These are phyloP conservation scores for Pseudonaja textilis DNA, from an alignment of 2,113 vertebrate species.

Conservation along the genomic window DNA sequence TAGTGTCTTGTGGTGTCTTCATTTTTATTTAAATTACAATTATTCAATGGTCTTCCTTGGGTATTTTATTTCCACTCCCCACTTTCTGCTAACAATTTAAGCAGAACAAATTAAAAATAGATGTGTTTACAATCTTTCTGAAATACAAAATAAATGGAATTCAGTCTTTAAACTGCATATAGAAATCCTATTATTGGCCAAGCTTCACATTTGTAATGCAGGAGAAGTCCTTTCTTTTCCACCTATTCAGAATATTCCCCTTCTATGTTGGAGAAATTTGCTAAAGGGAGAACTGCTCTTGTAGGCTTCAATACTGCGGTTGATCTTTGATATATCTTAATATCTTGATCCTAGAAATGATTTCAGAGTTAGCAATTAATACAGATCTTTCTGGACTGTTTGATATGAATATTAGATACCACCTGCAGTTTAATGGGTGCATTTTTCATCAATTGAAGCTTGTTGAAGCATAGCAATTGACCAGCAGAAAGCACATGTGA, in stretches of 20 bases:
- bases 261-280: neutral
- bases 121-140: neutral
- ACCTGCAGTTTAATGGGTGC: neutral
- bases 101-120: neutral
- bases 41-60: neutral
- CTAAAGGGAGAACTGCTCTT: neutral
- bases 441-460: neutral
- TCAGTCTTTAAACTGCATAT: neutral
- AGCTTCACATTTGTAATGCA: neutral
- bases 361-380: neutral
- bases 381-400: neutral
- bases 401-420: neutral
- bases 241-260: neutral
- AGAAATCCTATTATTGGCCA: neutral
- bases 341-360: neutral
- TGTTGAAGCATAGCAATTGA: neutral
- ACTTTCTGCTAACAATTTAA: neutral
- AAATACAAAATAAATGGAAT: neutral
- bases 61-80: neutral
- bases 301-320: neutral
- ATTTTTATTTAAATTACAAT: neutral
- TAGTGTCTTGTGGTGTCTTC: neutral
- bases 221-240: neutral
- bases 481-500: neutral
- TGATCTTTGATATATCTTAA: neutral